Evolutionary conservation across 2,113 vertebrate species (phyloP), one percentile per base, ranked within the genome.

Genomic region (Tamias sibiricus): DNA sequence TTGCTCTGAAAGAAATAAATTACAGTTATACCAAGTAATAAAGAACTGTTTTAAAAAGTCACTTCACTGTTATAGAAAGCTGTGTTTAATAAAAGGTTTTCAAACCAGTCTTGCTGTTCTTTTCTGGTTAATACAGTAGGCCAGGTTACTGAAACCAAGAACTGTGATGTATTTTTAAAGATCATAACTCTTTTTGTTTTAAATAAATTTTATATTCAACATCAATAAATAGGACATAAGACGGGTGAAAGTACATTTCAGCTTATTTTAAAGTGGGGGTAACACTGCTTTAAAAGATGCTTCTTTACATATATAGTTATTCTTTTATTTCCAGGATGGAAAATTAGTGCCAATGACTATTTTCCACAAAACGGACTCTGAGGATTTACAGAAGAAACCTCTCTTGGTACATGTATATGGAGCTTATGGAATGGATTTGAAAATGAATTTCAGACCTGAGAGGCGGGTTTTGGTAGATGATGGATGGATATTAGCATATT

Each of bases 401-500:
- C 98, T 99, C 96, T 98, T 99, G 42, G 97, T 99, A 40, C 99
- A 99, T 95, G 99, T 99, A 32, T 99, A 99, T 79, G 99, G 99
- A 96, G 99, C 99, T 95, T 99, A 99, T 57, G 99, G 99, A 86
- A 98, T 99, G 97, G 99, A 99, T 92, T 98, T 99, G 94, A 98
- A 98, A 98, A 99, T 99, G 99, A 98, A 98, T 87, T 99, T 99
- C 98, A 99, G 99, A 98, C 99, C 99, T 96, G 99, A 99, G 93
- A 99, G 99, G 92, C 98, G 99, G 96, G 96, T 99, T 86, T 98
- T 99, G 98, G 98, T 99, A 98, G 99, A 99, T 3, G 98, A 99
- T 72, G 99, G 99, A 59, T 99, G 99, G 99, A 99, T 99, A 97
- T 98, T 99, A 97, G 99, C 99, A 59, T 99, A 99, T 98, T 99